phyloP scores from a whole-genome alignment of 2,888 invertebrate species.

The Parochlus steinenii region DNA sequence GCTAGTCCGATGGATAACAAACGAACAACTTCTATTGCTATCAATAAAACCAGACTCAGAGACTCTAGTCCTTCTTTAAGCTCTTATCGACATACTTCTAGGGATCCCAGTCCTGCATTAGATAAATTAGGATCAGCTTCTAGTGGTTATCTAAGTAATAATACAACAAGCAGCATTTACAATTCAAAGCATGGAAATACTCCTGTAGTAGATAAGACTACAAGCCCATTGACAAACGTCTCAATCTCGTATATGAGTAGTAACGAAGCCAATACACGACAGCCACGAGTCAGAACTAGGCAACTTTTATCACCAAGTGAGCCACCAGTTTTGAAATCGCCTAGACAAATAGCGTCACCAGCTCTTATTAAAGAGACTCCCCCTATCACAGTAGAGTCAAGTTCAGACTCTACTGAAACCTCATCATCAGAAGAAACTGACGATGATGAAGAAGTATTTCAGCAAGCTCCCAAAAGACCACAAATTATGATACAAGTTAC shows the following conservation, averaged over 20 bases:
- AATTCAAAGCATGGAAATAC: conserved; percentile 19
- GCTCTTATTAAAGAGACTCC: conserved; percentile 27
- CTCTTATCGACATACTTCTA: conserved; percentile 9
- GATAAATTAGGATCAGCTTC: conserved; percentile 11
- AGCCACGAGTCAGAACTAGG: conserved; percentile 13
- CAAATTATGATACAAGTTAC: conserved; percentile 34
- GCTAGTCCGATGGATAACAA: too few species aligned
- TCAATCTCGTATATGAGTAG: conserved; percentile 24
- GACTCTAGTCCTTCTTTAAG: conserved; percentile 11
- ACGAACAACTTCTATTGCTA: conserved; percentile 1
- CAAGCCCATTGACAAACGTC: not conserved
- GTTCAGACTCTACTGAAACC: conserved; percentile 22
- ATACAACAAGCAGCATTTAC: not conserved
- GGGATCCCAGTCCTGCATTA: conserved; percentile 15
- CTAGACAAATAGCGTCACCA: conserved; percentile 18
- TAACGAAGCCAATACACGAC: conserved; percentile 27
- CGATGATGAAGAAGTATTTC: conserved; percentile 15
- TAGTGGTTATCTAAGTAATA: conserved; percentile 16
- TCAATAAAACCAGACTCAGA: conserved; percentile 5
- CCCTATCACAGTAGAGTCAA: conserved; percentile 29
- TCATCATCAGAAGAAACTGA: conserved; percentile 17
- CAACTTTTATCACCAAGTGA: conserved; percentile 7
- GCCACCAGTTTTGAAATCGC: not conserved
- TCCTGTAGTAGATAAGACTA: conserved; percentile 6
- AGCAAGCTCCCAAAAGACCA: conserved; percentile 16